Base-by-base conservation (phyloP, 2,888 invertebrate species). In the Tachystola acroxantha region DNA sequence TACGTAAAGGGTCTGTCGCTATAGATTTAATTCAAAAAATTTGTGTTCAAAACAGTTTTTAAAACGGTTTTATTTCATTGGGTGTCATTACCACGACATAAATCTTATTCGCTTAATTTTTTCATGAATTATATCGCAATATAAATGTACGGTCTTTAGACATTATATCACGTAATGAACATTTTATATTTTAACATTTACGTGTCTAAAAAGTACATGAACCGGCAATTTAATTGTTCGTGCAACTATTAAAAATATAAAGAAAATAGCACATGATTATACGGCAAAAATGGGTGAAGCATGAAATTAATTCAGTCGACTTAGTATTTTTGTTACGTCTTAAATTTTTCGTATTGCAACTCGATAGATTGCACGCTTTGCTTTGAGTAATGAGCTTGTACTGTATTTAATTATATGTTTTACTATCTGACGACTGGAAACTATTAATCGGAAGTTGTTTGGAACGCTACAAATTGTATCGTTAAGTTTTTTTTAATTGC, bases 241-340 rank as follows among this genome's bases (percentile, higher is more conserved):
- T 45, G 3, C 51, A 49, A 53, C 61, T 62, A 39, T 45, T 11
- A 59, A 66, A 63, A 60, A 51, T 57, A 56, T 51, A 57, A 60
- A 60, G 54, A 48, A 55, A 16, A 59, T 55, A 45, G 45, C 40
- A 42, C 51, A 51, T 76, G 74, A 79, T 79, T 74, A 64, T 57
- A 64, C 54, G 57, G 55, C 57, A 45, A 52, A 62, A 71, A 53
- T 50, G 53, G 50, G 39, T 57, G 55, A 56, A 57, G 66, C 80
- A 64, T 76, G 65, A 72, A 80, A 77, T 73, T 42, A 66, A 74
- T 72, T 63, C 75, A 46, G 36, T 46, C 48, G 37, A 10, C 37
- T 34, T 36, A 31, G 39, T 34, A 27, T 35, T 42, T 45, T 47
- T 46, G 44, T 41, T 43, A 43, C 51, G 42, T 46, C 50, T 52